phyloP scores from a whole-genome alignment of 2,797 vertebrate species.

The Amazona ochrocephala region DNA sequence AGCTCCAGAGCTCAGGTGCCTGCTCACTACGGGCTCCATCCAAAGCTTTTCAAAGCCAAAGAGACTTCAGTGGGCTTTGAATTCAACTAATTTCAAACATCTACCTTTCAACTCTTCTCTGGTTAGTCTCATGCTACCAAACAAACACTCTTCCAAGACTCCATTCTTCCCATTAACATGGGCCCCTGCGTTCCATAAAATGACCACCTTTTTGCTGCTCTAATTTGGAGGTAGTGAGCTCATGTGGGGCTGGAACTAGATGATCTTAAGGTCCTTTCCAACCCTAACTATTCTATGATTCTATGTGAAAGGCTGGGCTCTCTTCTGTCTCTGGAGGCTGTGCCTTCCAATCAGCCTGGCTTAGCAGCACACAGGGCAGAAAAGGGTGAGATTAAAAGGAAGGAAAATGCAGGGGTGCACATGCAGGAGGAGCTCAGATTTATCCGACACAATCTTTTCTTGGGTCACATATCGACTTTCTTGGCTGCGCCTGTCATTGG shows the following conservation, averaged over 20 bases:
- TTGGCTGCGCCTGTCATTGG: background rate
- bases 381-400: background rate
- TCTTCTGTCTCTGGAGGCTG: fast-evolving
- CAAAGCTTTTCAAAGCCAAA: background rate
- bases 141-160: background rate
- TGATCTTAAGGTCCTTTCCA: too few species aligned
- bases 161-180: background rate
- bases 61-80: background rate
- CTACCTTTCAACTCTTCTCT: background rate
- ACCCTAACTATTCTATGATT: too few species aligned
- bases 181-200: background rate
- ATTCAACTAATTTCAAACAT: background rate
- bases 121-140: background rate
- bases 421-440: background rate
- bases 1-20: background rate
- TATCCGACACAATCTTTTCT: background rate
- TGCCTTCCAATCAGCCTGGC: background rate
- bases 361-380: background rate
- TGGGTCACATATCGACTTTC: background rate
- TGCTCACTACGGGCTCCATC: fast-evolving
- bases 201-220: background rate
- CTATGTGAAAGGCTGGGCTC: background rate
- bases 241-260: too few species aligned
- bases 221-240: background rate
- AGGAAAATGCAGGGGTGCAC: background rate